Evolutionary conservation across 2,797 vertebrate species (phyloP).

Genomic region (Karalla daura): DNA sequence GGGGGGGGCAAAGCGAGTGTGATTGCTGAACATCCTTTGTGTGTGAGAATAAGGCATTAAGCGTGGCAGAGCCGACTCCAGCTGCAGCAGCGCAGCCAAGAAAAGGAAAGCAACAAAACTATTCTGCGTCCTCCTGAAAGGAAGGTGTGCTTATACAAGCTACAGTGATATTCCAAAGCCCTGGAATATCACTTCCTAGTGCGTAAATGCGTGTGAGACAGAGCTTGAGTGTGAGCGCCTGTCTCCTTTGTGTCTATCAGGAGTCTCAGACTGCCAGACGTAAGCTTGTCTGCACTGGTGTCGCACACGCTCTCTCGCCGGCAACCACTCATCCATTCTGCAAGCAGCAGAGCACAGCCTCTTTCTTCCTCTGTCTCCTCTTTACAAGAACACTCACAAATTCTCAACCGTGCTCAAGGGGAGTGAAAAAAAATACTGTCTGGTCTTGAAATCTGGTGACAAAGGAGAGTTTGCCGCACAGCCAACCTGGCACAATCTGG

Average conservation of each 20-base stretch:
- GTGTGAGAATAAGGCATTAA: conserved; percentile 51
- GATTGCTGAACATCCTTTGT: conserved; percentile 66
- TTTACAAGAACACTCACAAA: conserved; percentile 23
- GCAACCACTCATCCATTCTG: conserved; percentile 68
- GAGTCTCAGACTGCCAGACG: conserved; percentile 78
- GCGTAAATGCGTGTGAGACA: conserved; percentile 31
- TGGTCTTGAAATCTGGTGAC: conserved; percentile 26
- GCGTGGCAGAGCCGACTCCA: conserved; percentile 33
- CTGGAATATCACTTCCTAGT: conserved; percentile 20
- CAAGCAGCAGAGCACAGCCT: conserved; percentile 45
- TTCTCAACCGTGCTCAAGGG: conserved; percentile 15
- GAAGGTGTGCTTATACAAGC: conserved; percentile 18
- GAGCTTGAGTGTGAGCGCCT: conserved; percentile 47
- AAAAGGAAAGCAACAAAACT: background rate
- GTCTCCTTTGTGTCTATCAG: conserved; percentile 83
- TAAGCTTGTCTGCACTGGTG: conserved; percentile 69
- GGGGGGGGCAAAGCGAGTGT: background rate
- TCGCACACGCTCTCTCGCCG: conserved; percentile 64
- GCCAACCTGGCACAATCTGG: conserved; percentile 14
- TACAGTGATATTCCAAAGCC: conserved; percentile 27
- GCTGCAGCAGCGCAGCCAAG: background rate
- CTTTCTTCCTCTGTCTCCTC: conserved; percentile 32
- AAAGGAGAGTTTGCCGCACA: conserved; percentile 35
- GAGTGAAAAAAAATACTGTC: background rate
- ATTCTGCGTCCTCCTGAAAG: conserved; percentile 22